Percentiles rank a stretch among this genome's conserved stretches.
These are phyloP conservation scores for Tetraneura akinire DNA, from an alignment of 1,140 invertebrate genomes.

Conservation along the genomic window DNA sequence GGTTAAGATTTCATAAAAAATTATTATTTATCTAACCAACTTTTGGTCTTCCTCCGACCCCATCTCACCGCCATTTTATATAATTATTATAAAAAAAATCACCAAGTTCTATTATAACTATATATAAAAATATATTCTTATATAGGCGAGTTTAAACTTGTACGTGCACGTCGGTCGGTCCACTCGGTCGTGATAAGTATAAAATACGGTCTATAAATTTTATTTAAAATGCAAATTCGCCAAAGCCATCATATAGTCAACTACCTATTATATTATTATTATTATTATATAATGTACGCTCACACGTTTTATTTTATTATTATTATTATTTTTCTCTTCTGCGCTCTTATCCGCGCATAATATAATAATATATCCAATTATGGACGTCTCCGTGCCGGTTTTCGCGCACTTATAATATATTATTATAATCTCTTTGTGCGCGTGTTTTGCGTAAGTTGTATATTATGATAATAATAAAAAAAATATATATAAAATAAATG, in stretches of 20 bases:
- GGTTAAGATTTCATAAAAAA: too few relatives aligned
- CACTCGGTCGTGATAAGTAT: neutral
- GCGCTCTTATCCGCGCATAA: neutral
- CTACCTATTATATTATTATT: too few relatives aligned
- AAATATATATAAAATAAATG: too few relatives aligned
- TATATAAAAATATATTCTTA: too few relatives aligned
- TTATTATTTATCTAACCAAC: too few relatives aligned
- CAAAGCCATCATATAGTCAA: neutral
- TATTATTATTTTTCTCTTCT: neutral
- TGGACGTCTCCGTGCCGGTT: slow-evolving; percentile 32
- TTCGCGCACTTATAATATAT: neutral
- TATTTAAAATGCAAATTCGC: slow-evolving; percentile 50
- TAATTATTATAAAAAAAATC: neutral
- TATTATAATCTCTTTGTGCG: neutral
- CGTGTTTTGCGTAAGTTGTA: neutral
- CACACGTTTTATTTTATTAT: neutral
- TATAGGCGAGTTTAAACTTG: too few relatives aligned
- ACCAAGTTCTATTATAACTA: too few relatives aligned
- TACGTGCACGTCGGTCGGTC: too few relatives aligned
- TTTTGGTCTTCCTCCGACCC: too few relatives aligned
- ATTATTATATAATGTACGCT: neutral
- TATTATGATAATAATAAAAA: slow-evolving; percentile 43
- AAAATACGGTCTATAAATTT: slow-evolving; percentile 9
- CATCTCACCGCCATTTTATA: too few relatives aligned
- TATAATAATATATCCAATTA: slow-evolving; percentile 42